phyloP scores from a whole-genome alignment of 2,888 invertebrate species.

The Lycaena phlaeas region DNA sequence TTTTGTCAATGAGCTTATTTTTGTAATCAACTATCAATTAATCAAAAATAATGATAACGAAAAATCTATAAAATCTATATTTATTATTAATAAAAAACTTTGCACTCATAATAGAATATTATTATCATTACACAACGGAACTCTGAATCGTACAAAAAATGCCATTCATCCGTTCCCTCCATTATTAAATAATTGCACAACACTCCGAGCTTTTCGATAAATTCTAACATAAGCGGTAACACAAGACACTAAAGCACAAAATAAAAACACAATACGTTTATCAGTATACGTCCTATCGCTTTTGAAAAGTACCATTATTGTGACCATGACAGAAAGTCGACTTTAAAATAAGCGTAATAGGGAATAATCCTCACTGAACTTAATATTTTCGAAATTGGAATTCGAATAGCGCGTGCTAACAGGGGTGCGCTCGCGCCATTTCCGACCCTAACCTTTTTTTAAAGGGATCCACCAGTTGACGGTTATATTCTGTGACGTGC shows the following conservation, averaged over 20 bases:
- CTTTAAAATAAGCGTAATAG: constrained; percentile 6
- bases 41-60: too few species aligned
- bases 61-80: too few species aligned
- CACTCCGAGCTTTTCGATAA: constrained; percentile 11
- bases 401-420: constrained; percentile 49
- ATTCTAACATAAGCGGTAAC: constrained; percentile 17
- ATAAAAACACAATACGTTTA: constrained; percentile 1
- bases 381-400: constrained; percentile 14
- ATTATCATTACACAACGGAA: constrained; percentile 16
- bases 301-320: constrained; percentile 1
- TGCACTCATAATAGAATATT: too few species aligned
- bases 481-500: constrained; percentile 37
- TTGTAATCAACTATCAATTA: too few species aligned
- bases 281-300: background rate
- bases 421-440: constrained; percentile 62
- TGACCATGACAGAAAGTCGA: constrained; percentile 6
- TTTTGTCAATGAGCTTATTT: too few species aligned
- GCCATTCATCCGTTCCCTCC: constrained; percentile 21
- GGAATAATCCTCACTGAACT: constrained; percentile 17
- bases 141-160: constrained; percentile 21
- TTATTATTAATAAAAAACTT: too few species aligned
- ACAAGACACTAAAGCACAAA: background rate
- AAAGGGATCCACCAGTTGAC: constrained; percentile 48
- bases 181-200: constrained; percentile 48
- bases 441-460: constrained; percentile 46